phyloP scores from a whole-genome alignment of 2,113 vertebrate species.

The Amia ocellicauda region DNA sequence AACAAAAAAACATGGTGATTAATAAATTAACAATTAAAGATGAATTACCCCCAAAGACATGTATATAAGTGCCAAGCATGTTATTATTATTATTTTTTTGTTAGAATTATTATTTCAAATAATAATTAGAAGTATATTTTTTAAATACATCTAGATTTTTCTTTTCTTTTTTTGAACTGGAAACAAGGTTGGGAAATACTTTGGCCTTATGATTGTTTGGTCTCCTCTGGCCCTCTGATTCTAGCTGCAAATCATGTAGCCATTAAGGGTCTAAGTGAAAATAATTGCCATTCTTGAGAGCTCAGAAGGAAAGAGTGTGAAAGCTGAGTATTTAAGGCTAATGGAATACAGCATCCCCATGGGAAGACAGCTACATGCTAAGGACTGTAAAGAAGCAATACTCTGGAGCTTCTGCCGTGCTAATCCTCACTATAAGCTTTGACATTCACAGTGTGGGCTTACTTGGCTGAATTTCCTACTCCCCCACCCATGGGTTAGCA shows the following conservation, averaged over 20 bases:
- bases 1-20: too few relatives aligned
- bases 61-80: too few relatives aligned
- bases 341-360: constrained; percentile 32
- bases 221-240: not conserved
- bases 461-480: not conserved
- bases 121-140: too few relatives aligned
- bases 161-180: too few relatives aligned
- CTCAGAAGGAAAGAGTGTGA: constrained; percentile 36
- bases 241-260: constrained; percentile 36
- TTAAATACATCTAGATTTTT: too few relatives aligned
- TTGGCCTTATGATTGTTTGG: too few relatives aligned
- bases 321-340: constrained; percentile 44
- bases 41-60: too few relatives aligned
- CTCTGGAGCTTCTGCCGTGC: not conserved
- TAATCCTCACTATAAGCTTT: not conserved
- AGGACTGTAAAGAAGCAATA: not conserved
- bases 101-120: too few relatives aligned
- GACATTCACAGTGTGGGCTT: not conserved
- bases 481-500: too few relatives aligned
- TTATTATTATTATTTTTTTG: too few relatives aligned
- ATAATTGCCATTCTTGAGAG: constrained; percentile 48
- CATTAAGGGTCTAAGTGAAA: constrained; percentile 46
- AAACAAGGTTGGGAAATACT: too few relatives aligned
- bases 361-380: constrained; percentile 31
- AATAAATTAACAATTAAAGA: too few relatives aligned